Evolutionary conservation across 2,797 vertebrate genomes (phyloP), one percentile per base, ranked within the genome.

Genomic region (Limosa lapponica): DNA sequence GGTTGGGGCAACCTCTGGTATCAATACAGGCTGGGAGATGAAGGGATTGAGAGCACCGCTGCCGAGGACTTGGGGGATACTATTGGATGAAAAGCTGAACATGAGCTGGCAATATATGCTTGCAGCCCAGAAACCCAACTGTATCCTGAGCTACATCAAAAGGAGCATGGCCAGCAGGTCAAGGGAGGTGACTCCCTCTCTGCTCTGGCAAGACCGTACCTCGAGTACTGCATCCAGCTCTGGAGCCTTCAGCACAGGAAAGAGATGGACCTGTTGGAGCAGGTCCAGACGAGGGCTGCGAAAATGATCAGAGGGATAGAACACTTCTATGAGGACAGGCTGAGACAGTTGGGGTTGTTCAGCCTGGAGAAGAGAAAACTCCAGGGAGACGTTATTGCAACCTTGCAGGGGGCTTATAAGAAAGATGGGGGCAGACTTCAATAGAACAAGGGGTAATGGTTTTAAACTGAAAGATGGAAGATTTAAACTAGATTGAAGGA

Each of bases 1-100:
- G 4, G 2, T 34, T 1, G 5, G 39, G 13, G 3, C 22, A 77
- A 22, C 2, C 30, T 4, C 8, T 1, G 0, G 5, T 32, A 32
- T 8, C 16, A 17, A 0, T 61, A 41, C 10, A 48, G 12, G 17
- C 36, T 57, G 20, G 16, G 15, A 6, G 8, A 49, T 48, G 22
- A 75, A 23, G 11, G 46, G 24, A 41, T 48, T 11, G 10, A 88
- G 32, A 61, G 10, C 11, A 74, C 25, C 22, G 32, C 19, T 49
- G 3, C 1, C 0, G 1, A 67, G 34, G 5, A 25, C 16, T 37
- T 80, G 7, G 11, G 11, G 10, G 7, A 1, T 80, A 19, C 16
- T 75, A 28, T 3, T 66, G 28, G 10, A 7, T 39, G 22, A 86
- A 28, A 80, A 46, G 39, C n/a, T 86, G 32, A 8, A 19, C 10